phyloP scores from a whole-genome alignment of 2,888 invertebrate genomes.

The Dicranocentrus wangi region DNA sequence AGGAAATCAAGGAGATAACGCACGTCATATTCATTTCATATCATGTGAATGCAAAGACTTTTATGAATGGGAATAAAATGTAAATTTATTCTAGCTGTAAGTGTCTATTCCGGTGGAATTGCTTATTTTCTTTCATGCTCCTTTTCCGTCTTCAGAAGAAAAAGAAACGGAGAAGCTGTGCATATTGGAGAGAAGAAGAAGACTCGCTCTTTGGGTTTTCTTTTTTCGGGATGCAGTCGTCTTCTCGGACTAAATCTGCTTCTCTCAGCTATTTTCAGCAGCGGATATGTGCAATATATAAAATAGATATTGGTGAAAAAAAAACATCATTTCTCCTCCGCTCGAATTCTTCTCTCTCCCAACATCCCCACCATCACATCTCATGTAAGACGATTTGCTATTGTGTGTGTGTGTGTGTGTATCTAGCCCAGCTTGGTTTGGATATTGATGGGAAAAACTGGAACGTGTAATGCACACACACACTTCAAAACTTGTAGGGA shows the following conservation, averaged over 20 bases:
- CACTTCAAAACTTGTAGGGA: conserved; percentile 25
- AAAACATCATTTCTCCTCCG: background rate
- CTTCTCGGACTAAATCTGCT: background rate
- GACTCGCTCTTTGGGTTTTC: background rate
- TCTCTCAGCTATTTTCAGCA: background rate
- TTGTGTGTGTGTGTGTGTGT: too few species aligned
- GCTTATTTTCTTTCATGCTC: background rate
- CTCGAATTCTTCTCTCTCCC: background rate
- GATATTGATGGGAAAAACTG: conserved; percentile 17
- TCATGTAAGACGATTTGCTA: too few species aligned
- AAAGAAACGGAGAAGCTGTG: background rate
- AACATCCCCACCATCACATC: too few species aligned
- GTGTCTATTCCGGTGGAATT: background rate
- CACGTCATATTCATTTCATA: conserved; percentile 21
- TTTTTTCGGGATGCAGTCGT: too few species aligned
- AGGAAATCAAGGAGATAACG: conserved; percentile 1
- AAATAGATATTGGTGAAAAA: conserved; percentile 8
- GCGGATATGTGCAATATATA: background rate
- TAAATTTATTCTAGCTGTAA: conserved; percentile 12
- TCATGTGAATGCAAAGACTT: background rate
- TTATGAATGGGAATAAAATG: conserved; percentile 15
- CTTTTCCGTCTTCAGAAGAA: background rate
- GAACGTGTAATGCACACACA: conserved; percentile 23
- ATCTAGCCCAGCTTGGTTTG: too few species aligned
- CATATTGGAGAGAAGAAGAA: too few species aligned